phyloP scores from a whole-genome alignment of 2,888 invertebrate species.

The Azorinus chamasolen region DNA sequence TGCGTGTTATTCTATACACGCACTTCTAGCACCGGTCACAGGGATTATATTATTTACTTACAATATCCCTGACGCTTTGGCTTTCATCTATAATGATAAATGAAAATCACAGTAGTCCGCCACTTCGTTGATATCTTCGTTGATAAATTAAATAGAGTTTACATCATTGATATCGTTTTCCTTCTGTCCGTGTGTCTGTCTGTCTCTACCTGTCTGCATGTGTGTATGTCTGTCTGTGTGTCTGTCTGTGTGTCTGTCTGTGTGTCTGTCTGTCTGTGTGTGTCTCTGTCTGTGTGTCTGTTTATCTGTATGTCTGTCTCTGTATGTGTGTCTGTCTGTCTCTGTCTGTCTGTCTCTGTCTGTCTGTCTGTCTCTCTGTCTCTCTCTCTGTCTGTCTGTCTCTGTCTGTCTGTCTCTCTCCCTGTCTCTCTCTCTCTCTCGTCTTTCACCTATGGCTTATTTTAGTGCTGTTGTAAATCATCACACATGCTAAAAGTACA shows the following conservation, averaged over 20 bases:
- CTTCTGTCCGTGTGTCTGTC: not conserved
- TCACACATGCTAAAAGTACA: too few relatives aligned
- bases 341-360: not conserved
- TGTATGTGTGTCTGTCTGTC: not conserved
- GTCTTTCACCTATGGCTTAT: not conserved
- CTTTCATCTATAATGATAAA: too few relatives aligned
- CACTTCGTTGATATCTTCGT: too few relatives aligned
- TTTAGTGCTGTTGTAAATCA: too few relatives aligned
- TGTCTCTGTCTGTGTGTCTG: not conserved
- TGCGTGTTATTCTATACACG: too few relatives aligned
- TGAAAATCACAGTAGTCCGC: too few relatives aligned
- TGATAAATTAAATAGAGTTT: not conserved
- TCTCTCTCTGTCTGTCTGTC: not conserved
- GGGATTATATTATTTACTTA: too few relatives aligned
- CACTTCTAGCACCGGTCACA: too few relatives aligned
- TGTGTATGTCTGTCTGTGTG: not conserved
- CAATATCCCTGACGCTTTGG: too few relatives aligned
- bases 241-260: conserved; percentile 1
- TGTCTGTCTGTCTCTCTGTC: not conserved
- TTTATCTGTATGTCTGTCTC: too few relatives aligned
- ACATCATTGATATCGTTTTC: not conserved
- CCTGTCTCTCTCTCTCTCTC: too few relatives aligned
- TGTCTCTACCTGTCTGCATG: too few relatives aligned
- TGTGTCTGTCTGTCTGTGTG: not conserved
- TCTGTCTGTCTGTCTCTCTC: not conserved